These are phyloP conservation scores for Brachycybe producta DNA, from an alignment of 2,888 invertebrate genomes.

Conservation along the genomic window DNA sequence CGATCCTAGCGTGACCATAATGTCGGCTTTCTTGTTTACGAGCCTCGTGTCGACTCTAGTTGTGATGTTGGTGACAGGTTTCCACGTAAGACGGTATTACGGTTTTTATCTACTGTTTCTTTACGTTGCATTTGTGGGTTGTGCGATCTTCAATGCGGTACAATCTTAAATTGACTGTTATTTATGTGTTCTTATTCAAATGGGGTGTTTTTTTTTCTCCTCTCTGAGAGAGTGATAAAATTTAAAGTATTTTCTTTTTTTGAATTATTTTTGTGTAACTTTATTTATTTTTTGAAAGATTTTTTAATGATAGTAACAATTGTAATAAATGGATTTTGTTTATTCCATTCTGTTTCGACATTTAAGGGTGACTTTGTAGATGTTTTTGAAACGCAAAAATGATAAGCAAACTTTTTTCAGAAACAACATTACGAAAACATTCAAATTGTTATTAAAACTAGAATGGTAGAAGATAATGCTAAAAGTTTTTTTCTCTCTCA, in stretches of 20 bases:
- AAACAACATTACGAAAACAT: no score
- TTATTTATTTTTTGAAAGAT: neutral
- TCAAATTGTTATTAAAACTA: no score
- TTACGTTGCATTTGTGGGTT: conserved; percentile 39
- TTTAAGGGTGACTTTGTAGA: no score
- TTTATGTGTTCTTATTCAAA: no score
- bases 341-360: no score
- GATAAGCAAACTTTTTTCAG: no score
- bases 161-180: neutral
- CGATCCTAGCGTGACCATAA: conserved; percentile 36
- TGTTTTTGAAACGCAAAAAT: no score
- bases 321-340: no score
- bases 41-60: conserved; percentile 37
- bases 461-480: no score
- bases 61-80: conserved; percentile 38
- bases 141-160: neutral
- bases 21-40: conserved; percentile 37
- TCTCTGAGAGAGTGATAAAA: neutral
- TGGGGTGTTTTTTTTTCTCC: no score
- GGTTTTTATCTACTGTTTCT: conserved; percentile 38
- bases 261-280: no score
- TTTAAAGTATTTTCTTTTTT: neutral
- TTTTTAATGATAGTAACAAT: neutral
- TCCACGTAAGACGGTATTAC: conserved; percentile 38
- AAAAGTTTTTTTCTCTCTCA: no score